Conservation (phyloP, 2,888 invertebrate species). For the Lysandra bellargus region DNA sequence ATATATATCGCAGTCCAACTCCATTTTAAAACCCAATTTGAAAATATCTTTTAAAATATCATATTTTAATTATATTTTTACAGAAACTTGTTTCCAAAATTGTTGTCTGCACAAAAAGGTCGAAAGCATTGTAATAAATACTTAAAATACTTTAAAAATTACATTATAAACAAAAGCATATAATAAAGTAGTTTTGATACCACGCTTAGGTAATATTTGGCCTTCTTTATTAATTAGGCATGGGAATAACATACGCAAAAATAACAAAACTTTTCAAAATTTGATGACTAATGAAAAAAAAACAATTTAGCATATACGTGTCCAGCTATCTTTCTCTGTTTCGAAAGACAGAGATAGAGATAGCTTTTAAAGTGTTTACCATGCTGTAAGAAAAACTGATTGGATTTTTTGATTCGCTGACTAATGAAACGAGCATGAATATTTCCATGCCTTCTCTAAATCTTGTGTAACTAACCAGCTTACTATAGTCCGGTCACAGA, state of each 20-base stretch:
- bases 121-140: background rate
- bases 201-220: constrained; percentile 3
- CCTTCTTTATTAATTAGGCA: constrained; percentile 1
- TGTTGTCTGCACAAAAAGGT: background rate
- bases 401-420: background rate
- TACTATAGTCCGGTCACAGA: background rate
- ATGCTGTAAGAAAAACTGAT: no score
- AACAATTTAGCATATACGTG: no score
- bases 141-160: background rate
- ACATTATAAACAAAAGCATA: background rate
- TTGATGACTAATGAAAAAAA: no score
- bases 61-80: no score
- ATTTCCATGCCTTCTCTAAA: background rate
- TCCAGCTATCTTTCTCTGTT: background rate
- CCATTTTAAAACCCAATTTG: background rate
- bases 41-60: no score
- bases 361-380: no score
- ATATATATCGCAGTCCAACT: background rate
- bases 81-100: no score
- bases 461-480: constrained; percentile 27
- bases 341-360: background rate
- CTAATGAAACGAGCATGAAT: background rate
- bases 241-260: background rate
- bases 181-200: background rate
- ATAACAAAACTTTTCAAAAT: no score